Percentiles rank a stretch among this genome's conserved stretches.
phyloP scores from a whole-genome alignment of 2,113 vertebrate species.

The Muntiacus reevesi region DNA sequence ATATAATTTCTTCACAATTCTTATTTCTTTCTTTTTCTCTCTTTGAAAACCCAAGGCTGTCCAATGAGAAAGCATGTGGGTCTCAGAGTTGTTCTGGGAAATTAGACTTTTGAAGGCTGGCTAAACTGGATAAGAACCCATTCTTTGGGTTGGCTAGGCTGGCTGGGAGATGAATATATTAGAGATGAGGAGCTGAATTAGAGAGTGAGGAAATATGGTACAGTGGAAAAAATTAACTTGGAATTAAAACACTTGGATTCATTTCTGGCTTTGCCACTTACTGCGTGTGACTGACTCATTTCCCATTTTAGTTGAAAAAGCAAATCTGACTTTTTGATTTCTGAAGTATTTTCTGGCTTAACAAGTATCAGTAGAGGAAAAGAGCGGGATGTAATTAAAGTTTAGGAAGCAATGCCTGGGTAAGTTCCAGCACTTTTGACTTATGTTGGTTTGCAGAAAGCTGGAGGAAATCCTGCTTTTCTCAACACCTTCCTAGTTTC shows the following conservation, averaged over 20 bases:
- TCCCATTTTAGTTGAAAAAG: background rate
- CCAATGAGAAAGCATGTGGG: background rate
- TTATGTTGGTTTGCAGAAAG: background rate
- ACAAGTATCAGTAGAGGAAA: background rate
- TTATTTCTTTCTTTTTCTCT: background rate
- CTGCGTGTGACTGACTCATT: background rate
- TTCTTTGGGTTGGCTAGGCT: background rate
- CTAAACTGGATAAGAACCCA: background rate
- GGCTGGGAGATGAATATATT: background rate
- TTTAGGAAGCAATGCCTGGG: background rate
- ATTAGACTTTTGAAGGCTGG: background rate
- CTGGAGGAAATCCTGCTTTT: background rate
- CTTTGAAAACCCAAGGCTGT: background rate
- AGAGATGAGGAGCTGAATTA: background rate
- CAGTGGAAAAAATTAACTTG: background rate
- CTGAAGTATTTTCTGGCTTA: background rate
- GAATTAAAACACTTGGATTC: conserved; percentile 5
- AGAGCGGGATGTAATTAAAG: background rate
- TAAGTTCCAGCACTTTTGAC: background rate
- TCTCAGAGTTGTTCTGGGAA: background rate
- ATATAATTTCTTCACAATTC: background rate
- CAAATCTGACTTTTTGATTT: background rate
- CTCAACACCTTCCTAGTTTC: background rate
- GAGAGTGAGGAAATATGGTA: background rate
- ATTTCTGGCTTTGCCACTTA: background rate